phyloP scores from a whole-genome alignment of 2,113 vertebrate species.

The Motacilla tschutschensis region DNA sequence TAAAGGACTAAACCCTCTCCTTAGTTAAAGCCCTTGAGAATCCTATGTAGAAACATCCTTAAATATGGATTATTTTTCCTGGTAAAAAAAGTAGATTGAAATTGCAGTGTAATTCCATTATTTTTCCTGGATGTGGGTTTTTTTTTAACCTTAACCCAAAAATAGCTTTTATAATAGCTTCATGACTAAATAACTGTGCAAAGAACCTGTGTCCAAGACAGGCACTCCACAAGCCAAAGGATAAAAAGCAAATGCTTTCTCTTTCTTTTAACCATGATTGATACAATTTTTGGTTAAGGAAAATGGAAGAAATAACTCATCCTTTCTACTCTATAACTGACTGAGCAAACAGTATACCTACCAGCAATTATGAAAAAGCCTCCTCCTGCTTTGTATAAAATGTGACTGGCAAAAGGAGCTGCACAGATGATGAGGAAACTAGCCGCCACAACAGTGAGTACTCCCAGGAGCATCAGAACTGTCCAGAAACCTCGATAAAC shows the following conservation, averaged over 20 bases:
- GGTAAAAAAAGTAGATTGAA: background rate
- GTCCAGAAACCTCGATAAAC: constrained; percentile 98
- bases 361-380: constrained; percentile 86
- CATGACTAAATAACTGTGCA: background rate
- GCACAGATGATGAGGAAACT: constrained; percentile 95
- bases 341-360: constrained; percentile 66
- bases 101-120: background rate
- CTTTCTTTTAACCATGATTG: background rate
- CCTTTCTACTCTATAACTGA: background rate
- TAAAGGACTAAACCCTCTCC: background rate
- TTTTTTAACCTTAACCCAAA: background rate
- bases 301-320: constrained; percentile 1
- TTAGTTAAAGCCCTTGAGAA: background rate
- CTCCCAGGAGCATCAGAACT: constrained; percentile 89
- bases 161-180: background rate
- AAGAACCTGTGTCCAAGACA: background rate
- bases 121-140: background rate
- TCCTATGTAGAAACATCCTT: background rate
- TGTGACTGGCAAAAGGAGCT: constrained; percentile 88
- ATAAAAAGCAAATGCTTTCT: background rate
- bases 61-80: background rate
- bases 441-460: constrained; percentile 77
- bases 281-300: background rate
- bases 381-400: constrained; percentile 91
- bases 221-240: background rate